These are phyloP conservation scores for Nephrotoma flavescens DNA, from an alignment of 2,888 invertebrate genomes.

Conservation along the genomic window DNA sequence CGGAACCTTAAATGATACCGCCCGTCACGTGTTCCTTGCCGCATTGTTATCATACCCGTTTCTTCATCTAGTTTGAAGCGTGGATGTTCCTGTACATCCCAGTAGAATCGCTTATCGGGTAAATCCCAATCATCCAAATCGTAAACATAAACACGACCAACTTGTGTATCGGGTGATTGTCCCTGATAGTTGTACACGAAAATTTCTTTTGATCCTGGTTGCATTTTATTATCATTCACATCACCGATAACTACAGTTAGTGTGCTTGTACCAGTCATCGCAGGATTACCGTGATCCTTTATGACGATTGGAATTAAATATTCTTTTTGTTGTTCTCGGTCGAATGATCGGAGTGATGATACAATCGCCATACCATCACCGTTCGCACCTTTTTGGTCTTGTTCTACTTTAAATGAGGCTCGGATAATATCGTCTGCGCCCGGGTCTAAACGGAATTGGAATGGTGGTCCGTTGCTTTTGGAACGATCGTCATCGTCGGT, in stretches of 20 bases:
- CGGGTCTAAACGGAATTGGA: conserved; percentile 84
- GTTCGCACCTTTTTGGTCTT: conserved; percentile 93
- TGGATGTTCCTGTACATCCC: conserved; percentile 76
- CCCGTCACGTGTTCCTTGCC: conserved; percentile 80
- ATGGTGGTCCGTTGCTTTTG: conserved; percentile 93
- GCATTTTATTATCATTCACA: conserved; percentile 97
- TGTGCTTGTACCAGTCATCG: conserved; percentile 91
- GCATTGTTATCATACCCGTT: conserved; percentile 92
- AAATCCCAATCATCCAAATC: conserved; percentile 98
- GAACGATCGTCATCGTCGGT: conserved; percentile 89
- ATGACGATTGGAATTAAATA: conserved; percentile 94
- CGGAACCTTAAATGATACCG: conserved; percentile 66
- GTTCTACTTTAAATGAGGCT: conserved; percentile 90
- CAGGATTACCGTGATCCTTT: conserved; percentile 92
- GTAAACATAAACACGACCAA: conserved; percentile 91
- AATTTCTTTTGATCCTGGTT: conserved; percentile 91
- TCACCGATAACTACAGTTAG: conserved; percentile 95
- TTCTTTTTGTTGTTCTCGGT: conserved; percentile 91
- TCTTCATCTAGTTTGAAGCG: conserved; percentile 80
- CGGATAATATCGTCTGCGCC: conserved; percentile 87
- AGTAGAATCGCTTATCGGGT: conserved; percentile 93
- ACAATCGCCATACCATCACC: conserved; percentile 97
- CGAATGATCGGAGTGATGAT: conserved; percentile 84
- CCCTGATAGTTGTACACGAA: conserved; percentile 95
- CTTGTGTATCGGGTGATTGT: conserved; percentile 76